Conservation (phyloP, 2,113 vertebrate genomes). For the Coregonus clupeaformis region DNA sequence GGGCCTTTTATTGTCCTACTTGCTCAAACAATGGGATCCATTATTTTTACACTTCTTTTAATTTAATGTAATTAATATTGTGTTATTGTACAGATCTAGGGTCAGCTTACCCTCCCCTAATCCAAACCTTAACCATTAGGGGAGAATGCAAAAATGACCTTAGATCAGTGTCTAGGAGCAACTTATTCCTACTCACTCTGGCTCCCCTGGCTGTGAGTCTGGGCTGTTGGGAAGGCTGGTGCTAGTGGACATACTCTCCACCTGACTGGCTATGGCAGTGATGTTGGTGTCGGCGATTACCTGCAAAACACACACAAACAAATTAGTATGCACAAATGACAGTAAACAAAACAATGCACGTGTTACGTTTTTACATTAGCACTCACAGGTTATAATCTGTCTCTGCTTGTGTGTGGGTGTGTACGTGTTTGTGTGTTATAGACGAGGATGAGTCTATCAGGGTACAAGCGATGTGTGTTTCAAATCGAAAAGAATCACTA, state of each 20-base stretch:
- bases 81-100: too few species aligned
- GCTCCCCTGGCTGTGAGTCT: slow-evolving; percentile 73
- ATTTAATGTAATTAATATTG: too few species aligned
- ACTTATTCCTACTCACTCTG: slow-evolving; percentile 78
- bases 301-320: slow-evolving; percentile 59
- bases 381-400: background rate
- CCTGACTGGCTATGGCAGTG: slow-evolving; percentile 86
- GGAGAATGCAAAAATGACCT: too few species aligned
- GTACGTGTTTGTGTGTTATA: background rate
- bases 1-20: too few species aligned
- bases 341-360: background rate
- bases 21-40: too few species aligned
- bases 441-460: background rate
- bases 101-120: too few species aligned
- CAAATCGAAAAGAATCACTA: slow-evolving; percentile 1
- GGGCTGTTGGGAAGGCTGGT: slow-evolving; percentile 52
- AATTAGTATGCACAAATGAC: background rate
- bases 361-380: background rate
- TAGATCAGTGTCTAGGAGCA: background rate
- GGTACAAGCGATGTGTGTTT: slow-evolving; percentile 24
- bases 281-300: slow-evolving; percentile 95
- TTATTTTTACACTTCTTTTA: too few species aligned
- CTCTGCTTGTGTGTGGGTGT: slow-evolving; percentile 19
- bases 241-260: slow-evolving; percentile 83
- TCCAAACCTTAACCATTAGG: too few species aligned